Evolutionary conservation across 2,113 vertebrate species (phyloP), one percentile per base, ranked within the genome.

Genomic region (Pogonocichla stellata): DNA sequence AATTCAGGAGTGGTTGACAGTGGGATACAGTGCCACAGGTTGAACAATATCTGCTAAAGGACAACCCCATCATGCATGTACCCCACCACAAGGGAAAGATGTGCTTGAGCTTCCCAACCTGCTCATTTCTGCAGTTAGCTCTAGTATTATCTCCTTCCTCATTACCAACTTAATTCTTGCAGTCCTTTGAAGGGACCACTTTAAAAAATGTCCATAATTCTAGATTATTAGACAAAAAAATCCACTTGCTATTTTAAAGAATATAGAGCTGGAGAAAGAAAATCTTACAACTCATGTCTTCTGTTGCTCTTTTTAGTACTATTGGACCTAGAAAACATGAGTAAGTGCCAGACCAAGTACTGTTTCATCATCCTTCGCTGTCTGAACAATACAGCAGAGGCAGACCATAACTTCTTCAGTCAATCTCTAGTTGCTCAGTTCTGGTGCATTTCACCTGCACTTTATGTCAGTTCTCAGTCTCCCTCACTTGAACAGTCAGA

Each of bases 11-110:
- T 96, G 89, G 95, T 67, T 96, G 93, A 94, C 95, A 96, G 86
- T 92, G 82, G 89, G 96, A 94, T 92, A 75, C 91, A 94, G 85
- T 93, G 93, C 90, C 72, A 90, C 87, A 96, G 51, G 51, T 80
- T 64, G 71, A 89, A 91, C 94, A 70, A 58, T 19, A 92, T 53
- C 81, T 72, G 66, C 13, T 93, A 26, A 90, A 70, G 42, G 47
- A 75, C 57, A 86, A 66, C 24, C 42, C 65, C 90, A 67, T 53
- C 91, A 91, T 57, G n/a, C 34, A 15, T 8, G 24, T 88, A 69
- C 69, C 92, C 69, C 56, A 86, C 42, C 56, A 83, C 48, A 81
- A 51, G 34, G 50, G 12, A 77, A 85, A 88, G 60, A 80, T 29
- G 45, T 5, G 2, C 77, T 74, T 42, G 64, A 93, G 75, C 38